Evolutionary conservation across 30 jellyfish, hydroid and myxozoan species (phyloP).

Genomic region (Hydractinia echinata): DNA sequence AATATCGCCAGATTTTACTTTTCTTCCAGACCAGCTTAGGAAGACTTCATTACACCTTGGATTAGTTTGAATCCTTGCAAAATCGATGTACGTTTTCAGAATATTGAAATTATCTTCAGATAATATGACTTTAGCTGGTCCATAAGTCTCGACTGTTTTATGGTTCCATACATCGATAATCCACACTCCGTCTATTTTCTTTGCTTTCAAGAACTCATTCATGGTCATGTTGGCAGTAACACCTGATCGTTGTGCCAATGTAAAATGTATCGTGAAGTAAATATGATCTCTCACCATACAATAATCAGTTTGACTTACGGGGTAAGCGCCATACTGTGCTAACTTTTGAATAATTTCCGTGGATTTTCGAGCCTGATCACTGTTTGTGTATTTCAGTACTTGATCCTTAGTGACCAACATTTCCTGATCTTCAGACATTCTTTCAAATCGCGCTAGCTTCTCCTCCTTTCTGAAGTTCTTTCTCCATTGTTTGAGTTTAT

Average conservation of each 20-base stretch:
- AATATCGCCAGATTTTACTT: not conserved
- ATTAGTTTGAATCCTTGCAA: slow-evolving; percentile 2
- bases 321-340: not conserved
- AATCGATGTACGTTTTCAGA: slow-evolving; percentile 3
- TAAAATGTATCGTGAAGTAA: not conserved
- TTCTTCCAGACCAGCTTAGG: slow-evolving; percentile 18
- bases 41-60: slow-evolving; percentile 4
- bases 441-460: not conserved
- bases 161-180: slow-evolving; percentile 15
- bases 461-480: not conserved
- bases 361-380: no score
- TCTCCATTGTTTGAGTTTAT: slow-evolving; percentile 11
- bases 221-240: slow-evolving; percentile 14
- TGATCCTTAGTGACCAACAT: slow-evolving; percentile 2
- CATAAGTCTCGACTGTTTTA: slow-evolving; percentile 12
- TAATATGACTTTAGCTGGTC: slow-evolving; percentile 8
- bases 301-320: not conserved
- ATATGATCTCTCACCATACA: slow-evolving; percentile 4
- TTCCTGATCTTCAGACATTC: not conserved
- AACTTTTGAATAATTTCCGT: no score
- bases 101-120: not conserved
- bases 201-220: not conserved
- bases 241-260: slow-evolving; percentile 4
- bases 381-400: not conserved
- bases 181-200: not conserved